Evolutionary conservation across 2,797 vertebrate genomes (phyloP).

Genomic region (Platyrinchus mystaceus): DNA sequence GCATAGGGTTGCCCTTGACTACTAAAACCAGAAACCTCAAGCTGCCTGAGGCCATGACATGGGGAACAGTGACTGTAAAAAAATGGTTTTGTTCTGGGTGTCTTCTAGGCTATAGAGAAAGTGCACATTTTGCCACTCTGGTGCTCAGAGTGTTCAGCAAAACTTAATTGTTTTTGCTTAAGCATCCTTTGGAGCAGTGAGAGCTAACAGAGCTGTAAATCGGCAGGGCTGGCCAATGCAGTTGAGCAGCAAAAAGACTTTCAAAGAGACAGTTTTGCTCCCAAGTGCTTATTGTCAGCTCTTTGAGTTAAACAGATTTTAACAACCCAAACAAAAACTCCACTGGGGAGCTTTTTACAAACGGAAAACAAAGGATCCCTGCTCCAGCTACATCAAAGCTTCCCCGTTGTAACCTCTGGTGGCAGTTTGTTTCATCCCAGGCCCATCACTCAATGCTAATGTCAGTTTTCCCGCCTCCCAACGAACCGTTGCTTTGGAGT

Average conservation of each 20-base stretch:
- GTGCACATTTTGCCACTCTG: not conserved
- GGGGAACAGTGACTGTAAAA: not conserved
- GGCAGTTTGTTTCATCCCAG: slow-evolving; percentile 32
- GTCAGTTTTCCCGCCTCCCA: not conserved
- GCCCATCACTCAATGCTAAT: not conserved
- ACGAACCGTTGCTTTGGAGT: not conserved
- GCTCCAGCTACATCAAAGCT: slow-evolving; percentile 50
- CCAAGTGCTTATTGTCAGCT: slow-evolving; percentile 54
- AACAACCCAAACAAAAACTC: slow-evolving; percentile 66
- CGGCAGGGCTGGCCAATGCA: slow-evolving; percentile 32
- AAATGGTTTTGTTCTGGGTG: not conserved
- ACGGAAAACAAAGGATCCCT: slow-evolving; percentile 36
- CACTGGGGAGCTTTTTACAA: slow-evolving; percentile 42
- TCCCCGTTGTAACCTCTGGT: not conserved
- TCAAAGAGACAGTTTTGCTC: slow-evolving; percentile 46
- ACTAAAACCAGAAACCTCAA: not conserved
- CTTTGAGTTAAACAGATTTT: slow-evolving; percentile 65
- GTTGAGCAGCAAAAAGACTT: slow-evolving; percentile 48
- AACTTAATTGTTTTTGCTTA: slow-evolving; percentile 58
- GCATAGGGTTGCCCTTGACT: not conserved
- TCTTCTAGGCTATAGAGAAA: not conserved
- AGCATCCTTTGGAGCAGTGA: slow-evolving; percentile 16
- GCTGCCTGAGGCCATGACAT: not conserved
- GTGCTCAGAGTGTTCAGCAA: not conserved
- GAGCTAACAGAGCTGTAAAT: slow-evolving; percentile 7